These are phyloP conservation scores for Chiloscyllium plagiosum DNA, from an alignment of 2,113 vertebrate genomes.

Conservation along the genomic window DNA sequence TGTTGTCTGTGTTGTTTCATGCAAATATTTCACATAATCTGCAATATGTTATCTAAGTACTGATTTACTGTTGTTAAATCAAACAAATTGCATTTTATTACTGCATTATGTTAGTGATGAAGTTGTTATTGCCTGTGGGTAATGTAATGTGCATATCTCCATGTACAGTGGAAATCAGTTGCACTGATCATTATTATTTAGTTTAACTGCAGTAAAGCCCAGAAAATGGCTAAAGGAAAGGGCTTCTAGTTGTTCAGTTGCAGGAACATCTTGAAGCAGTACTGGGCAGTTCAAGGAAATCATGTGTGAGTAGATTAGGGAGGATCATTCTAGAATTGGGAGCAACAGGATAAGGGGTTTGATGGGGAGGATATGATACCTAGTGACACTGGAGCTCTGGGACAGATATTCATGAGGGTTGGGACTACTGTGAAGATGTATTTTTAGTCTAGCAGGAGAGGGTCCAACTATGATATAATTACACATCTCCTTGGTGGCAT, in stretches of 20 bases:
- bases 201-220: background rate
- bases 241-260: background rate
- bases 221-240: background rate
- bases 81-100: background rate
- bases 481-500: background rate
- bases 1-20: background rate
- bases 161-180: background rate
- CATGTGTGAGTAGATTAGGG: background rate
- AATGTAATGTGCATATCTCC: background rate
- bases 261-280: no score
- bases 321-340: background rate
- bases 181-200: background rate
- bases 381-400: no score
- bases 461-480: background rate
- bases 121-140: background rate
- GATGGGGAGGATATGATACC: background rate
- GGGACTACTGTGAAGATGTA: background rate
- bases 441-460: background rate
- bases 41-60: background rate
- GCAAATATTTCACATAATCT: background rate
- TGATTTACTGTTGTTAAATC: background rate
- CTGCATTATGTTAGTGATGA: background rate
- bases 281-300: background rate
- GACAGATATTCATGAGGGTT: no score
- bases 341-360: background rate